These are phyloP conservation scores for Galaxea fascicularis DNA, from an alignment of 92 coral and sea anemone species.

Conservation along the genomic window DNA sequence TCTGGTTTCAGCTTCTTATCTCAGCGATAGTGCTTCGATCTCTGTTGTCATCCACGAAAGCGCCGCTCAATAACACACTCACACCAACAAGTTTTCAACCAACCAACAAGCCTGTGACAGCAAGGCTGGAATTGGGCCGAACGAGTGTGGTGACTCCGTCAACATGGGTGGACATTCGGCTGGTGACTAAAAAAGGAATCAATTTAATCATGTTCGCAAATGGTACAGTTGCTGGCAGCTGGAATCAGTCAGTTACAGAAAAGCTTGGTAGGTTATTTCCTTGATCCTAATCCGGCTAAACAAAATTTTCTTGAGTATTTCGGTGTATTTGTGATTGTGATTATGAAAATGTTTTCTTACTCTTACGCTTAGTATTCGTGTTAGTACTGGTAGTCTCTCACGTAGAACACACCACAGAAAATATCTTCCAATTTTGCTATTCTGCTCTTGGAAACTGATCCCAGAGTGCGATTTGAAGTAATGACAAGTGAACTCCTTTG, in stretches of 20 bases:
- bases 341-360: no score
- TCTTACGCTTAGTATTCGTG: no score
- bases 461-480: no score
- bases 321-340: no score
- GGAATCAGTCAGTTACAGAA: slow-evolving; percentile 21
- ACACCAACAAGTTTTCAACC: not conserved
- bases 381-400: no score
- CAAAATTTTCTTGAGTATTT: no score
- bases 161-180: slow-evolving; percentile 37
- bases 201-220: slow-evolving; percentile 34
- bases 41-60: slow-evolving; percentile 21
- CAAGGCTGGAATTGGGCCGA: not conserved
- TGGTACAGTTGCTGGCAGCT: slow-evolving; percentile 42
- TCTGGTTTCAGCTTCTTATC: slow-evolving; percentile 17
- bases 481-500: no score
- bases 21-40: slow-evolving; percentile 31
- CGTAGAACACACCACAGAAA: no score
- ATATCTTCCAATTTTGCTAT: no score
- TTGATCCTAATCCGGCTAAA: no score
- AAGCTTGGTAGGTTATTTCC: not conserved
- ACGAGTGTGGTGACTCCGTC: slow-evolving; percentile 7
- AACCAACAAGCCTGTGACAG: slow-evolving; percentile 2
- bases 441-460: no score
- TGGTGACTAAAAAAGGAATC: slow-evolving; percentile 32
- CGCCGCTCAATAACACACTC: slow-evolving; percentile 10